These are phyloP conservation scores for Adoxophyes honmai DNA, from an alignment of 1,140 invertebrate species.

Conservation along the genomic window DNA sequence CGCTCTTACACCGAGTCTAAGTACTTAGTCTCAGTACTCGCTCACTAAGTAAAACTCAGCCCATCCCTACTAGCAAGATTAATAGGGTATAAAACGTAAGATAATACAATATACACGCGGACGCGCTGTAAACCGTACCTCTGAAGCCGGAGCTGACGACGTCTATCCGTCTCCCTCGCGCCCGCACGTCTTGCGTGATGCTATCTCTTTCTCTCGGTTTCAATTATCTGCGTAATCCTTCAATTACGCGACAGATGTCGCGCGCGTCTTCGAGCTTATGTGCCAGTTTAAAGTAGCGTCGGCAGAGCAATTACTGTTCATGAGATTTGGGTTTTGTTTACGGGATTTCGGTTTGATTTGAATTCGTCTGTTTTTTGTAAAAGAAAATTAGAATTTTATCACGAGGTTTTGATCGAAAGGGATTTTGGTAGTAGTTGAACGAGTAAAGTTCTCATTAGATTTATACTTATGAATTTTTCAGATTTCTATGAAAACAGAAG, in stretches of 20 bases:
- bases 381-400: too few relatives aligned
- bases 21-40: too few relatives aligned
- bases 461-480: too few relatives aligned
- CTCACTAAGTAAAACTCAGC: too few relatives aligned
- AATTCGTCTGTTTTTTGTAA: too few relatives aligned
- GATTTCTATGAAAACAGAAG: too few relatives aligned
- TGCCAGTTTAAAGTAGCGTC: slow-evolving; percentile 73
- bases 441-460: too few relatives aligned
- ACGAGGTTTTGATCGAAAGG: too few relatives aligned
- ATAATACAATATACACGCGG: slow-evolving; percentile 76
- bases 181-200: slow-evolving; percentile 19
- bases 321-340: slow-evolving; percentile 34
- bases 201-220: slow-evolving; percentile 58
- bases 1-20: too few relatives aligned
- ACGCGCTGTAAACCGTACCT: slow-evolving; percentile 73
- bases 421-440: too few relatives aligned
- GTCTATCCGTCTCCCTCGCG: slow-evolving; percentile 38
- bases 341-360: neutral
- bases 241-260: slow-evolving; percentile 76
- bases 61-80: too few relatives aligned
- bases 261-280: slow-evolving; percentile 71
- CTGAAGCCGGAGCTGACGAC: slow-evolving; percentile 45
- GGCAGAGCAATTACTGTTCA: slow-evolving; percentile 66
- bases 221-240: slow-evolving; percentile 76
- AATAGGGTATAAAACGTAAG: slow-evolving; percentile 75